These are phyloP conservation scores for Trichoplusia ni DNA, from an alignment of 1,140 invertebrate genomes.

Conservation along the genomic window DNA sequence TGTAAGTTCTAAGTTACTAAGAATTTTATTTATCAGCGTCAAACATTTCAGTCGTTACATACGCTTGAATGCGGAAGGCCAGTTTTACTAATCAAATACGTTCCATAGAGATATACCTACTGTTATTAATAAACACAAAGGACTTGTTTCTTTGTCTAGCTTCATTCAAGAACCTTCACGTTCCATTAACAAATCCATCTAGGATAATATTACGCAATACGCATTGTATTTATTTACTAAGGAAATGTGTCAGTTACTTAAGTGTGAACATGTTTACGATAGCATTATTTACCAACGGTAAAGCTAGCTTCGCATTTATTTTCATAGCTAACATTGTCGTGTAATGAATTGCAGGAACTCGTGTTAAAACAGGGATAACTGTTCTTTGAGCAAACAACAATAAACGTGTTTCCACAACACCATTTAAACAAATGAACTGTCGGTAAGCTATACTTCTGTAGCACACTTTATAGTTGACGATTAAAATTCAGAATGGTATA, in stretches of 20 bases:
- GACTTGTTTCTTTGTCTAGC: slow-evolving; percentile 5
- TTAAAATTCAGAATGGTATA: background rate
- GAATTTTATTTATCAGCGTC: background rate
- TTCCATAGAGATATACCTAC: background rate
- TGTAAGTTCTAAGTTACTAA: background rate
- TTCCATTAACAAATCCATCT: background rate
- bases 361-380: too few species aligned
- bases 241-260: background rate
- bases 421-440: too few species aligned
- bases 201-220: slow-evolving; percentile 4
- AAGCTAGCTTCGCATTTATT: too few species aligned
- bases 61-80: background rate
- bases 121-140: slow-evolving; percentile 15
- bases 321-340: too few species aligned
- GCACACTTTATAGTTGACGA: background rate
- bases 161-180: background rate
- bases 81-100: background rate
- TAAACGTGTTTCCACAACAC: too few species aligned
- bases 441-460: background rate
- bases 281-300: too few species aligned
- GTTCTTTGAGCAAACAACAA: too few species aligned
- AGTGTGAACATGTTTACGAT: too few species aligned
- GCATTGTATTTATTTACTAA: background rate
- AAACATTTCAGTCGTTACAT: background rate
- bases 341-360: too few species aligned